A percentile compares a stretch with the other conserved stretches of the same genome.
Conservation (phyloP, 2,888 invertebrate genomes). For the Drosophila meridionalis region DNA sequence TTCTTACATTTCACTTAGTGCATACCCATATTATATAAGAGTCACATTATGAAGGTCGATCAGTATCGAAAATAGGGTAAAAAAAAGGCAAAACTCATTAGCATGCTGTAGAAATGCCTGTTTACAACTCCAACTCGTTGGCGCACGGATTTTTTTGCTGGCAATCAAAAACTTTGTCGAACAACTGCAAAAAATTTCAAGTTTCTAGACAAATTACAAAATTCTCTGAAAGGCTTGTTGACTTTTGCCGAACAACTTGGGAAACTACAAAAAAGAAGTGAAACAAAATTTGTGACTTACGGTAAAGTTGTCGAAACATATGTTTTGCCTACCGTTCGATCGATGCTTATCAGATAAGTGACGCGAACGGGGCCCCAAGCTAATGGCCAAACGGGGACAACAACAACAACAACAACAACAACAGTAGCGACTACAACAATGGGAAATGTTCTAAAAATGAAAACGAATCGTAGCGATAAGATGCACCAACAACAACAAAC, state of each 20-base stretch:
- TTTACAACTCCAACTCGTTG: background rate
- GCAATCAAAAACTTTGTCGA: slow-evolving; percentile 27
- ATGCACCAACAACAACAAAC: slow-evolving; percentile 40
- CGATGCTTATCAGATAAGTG: slow-evolving; percentile 75
- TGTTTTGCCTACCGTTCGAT: slow-evolving; percentile 52
- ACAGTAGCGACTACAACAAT: slow-evolving; percentile 31
- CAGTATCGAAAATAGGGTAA: background rate
- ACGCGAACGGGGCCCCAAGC: slow-evolving; percentile 23
- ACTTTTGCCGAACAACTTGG: slow-evolving; percentile 21
- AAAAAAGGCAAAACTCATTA: slow-evolving; percentile 13
- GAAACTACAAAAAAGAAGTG: slow-evolving; percentile 4
- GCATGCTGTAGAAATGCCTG: slow-evolving; percentile 6
- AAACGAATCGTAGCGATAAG: slow-evolving; percentile 63
- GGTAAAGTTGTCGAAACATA: slow-evolving; percentile 60
- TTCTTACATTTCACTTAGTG: background rate
- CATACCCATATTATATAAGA: background rate
- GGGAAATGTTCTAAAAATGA: slow-evolving; percentile 66
- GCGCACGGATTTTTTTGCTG: background rate
- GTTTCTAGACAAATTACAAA: slow-evolving; percentile 18
- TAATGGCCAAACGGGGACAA: slow-evolving; percentile 16
- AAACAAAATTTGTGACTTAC: slow-evolving; percentile 17
- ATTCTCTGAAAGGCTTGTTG: slow-evolving; percentile 1
- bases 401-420: slow-evolving; percentile 23
- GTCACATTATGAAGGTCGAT: slow-evolving; percentile 5
- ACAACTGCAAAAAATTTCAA: slow-evolving; percentile 22